Base-by-base conservation (phyloP, 2,888 invertebrate species). In the Limnephilus rhombicus region DNA sequence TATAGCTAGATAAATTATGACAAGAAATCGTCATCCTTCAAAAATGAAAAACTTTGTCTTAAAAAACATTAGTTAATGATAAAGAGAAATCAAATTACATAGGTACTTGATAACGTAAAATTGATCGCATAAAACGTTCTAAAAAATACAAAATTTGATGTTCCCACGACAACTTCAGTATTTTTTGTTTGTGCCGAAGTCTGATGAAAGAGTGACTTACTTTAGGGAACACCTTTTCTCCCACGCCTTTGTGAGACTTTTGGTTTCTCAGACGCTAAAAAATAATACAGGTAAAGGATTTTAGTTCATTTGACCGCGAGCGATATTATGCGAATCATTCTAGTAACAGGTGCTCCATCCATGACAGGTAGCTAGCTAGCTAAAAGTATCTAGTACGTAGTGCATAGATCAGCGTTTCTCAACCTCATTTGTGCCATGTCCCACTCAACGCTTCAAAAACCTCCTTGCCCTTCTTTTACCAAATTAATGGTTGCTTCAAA, bases 251-350 rank as follows among this genome's bases (percentile, higher is more conserved):
- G 29, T 45, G 34, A 80, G 31, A 45, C 15, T 34, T 68, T 80
- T 24, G 37, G 68, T 80, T 89, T 80, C 68, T 41, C 80, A 86
- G 89, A 68, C 29, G 29, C 34, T 89, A 80, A 80, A 89, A 80
- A 89, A 80, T 18, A 29, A 45, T 68, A 24, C 31, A 80, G 89
- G 89, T 89, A 89, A 89, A 89, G 89, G 89, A 89, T 89, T 89
- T 24, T 89, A 9, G 80, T 34, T 89, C 89, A 37, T 80, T 80
- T 89, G 89, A 89, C 89, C 89, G 89, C 89, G 80, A 89, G 89
- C 89, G 89, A 89, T 68, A n/a, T 89, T 68, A 18, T 68, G 68
- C 89, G 37, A 80, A 68, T 80, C 89, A 89, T 34, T 89, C 86
- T 41, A 37, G 31, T 86, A 13, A 80, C 89, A 89, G 89, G 80